Conservation (phyloP, 2,888 invertebrate species). For the Microdon myrmicae region DNA sequence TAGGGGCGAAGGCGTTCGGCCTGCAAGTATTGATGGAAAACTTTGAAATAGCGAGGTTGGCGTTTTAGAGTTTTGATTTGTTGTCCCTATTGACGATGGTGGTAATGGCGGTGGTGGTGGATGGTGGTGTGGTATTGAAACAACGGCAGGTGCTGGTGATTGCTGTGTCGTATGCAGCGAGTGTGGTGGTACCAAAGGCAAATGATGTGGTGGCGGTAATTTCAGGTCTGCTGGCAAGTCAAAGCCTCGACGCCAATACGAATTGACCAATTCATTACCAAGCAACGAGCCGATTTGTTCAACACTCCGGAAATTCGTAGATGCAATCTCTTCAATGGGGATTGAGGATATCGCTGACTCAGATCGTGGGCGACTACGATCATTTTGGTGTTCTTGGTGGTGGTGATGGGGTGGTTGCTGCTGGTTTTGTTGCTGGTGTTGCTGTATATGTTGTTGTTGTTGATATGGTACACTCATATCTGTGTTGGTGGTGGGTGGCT, state of each 20-base stretch:
- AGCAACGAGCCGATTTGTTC: conserved; percentile 79
- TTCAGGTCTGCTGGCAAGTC: conserved; percentile 63
- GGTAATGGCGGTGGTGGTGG: conserved; percentile 27
- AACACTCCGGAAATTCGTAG: conserved; percentile 71
- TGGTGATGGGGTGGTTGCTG: conserved; percentile 18
- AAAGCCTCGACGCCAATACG: conserved; percentile 79
- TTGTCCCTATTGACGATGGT: conserved; percentile 56
- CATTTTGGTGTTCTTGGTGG: conserved; percentile 47
- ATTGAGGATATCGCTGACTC: conserved; percentile 54
- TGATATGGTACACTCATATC: conserved; percentile 33
- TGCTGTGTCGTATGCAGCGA: conserved; percentile 53
- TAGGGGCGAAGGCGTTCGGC: conserved; percentile 54
- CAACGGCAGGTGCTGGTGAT: conserved; percentile 15
- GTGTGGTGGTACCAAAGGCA: conserved; percentile 27
- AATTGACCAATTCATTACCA: conserved; percentile 83
- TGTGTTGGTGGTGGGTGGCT: too few relatives aligned
- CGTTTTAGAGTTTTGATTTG: conserved; percentile 59
- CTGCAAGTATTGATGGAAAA: conserved; percentile 54
- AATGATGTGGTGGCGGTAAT: conserved; percentile 60
- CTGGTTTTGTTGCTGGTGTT: conserved; percentile 48
- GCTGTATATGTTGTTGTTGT: conserved; percentile 27
- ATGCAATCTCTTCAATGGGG: conserved; percentile 59
- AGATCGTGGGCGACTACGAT: conserved; percentile 52
- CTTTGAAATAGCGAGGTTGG: conserved; percentile 61
- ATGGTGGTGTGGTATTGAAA: conserved; percentile 26